Evolutionary conservation across 1,140 invertebrate genomes (phyloP), one percentile per base, ranked within the genome.

Genomic region (Aphelinus certus): DNA sequence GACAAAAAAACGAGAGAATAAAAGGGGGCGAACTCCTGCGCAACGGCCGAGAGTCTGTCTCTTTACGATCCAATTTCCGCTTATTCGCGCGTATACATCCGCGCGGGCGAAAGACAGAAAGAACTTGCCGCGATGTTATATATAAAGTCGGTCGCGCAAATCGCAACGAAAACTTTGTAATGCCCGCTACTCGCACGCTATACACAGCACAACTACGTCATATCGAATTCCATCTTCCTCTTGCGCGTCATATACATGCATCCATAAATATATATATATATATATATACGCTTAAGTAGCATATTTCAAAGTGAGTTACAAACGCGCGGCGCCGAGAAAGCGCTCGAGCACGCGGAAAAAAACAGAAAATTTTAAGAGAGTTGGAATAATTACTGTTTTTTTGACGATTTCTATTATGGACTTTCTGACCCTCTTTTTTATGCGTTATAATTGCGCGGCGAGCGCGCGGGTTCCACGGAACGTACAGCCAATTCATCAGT

Each of bases 131-230:
- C 26, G 26, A 26, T 26, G 26, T 26, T 26, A 62, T 63, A 10
- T 74, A 74, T 68, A 74, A 68, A 62, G 49, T 74, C 51, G 65
- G 72, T 73, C 64, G 64, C 49, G 64, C 64, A 73, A 73, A 67
- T 68, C 57, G 57, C 63, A 68, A 74, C 65, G 72, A 74, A 74
- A 74, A 74, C 58, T 74, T 73, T 68, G 57, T 68, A 74, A 68
- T 68, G 65, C 56, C 65, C 51, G 46, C 61, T 62, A 48, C 58
- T 63, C 49, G 26, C 5, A 10, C 45, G 26, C 26, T 26, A 26
- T 26, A 26, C 26, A 26, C 26, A 43, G n/a, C 10, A 66, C 43
- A 62, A 56, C 51, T 56, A n/a, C 57, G 72, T 68, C 64, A 74
- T 68, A 74, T 74, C 58, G 65, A 74, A 68, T 74, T 74, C 65